Conservation (phyloP, 2,888 invertebrate genomes). For the Napeogenes inachia region DNA sequence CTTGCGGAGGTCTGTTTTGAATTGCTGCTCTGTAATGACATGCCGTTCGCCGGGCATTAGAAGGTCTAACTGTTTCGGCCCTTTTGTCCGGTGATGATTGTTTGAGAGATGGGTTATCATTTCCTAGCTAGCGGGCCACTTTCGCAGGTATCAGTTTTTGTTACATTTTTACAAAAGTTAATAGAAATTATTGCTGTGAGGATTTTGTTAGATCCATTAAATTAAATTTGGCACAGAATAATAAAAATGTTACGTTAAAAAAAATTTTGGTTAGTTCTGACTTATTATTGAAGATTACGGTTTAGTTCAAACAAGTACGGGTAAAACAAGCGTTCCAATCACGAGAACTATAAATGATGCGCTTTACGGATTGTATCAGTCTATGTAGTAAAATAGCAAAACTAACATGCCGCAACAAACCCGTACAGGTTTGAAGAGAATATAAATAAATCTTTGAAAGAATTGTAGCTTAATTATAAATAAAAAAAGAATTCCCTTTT, state of each 20-base stretch:
- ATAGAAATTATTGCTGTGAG: neutral
- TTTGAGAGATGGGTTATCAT: slow-evolving; percentile 57
- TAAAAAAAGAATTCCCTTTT: too few species aligned
- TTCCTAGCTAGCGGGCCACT: slow-evolving; percentile 34
- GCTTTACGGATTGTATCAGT: too few species aligned
- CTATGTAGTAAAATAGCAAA: too few species aligned
- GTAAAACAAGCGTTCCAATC: slow-evolving; percentile 41
- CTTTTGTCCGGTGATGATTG: slow-evolving; percentile 66
- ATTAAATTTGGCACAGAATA: too few species aligned
- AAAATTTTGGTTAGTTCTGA: too few species aligned
- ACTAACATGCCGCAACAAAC: too few species aligned
- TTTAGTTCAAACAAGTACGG: slow-evolving; percentile 33
- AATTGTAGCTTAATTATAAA: too few species aligned
- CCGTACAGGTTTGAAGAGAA: too few species aligned
- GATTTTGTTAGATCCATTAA: neutral
- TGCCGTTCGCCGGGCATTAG: slow-evolving; percentile 52
- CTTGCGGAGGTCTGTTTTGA: slow-evolving; percentile 45
- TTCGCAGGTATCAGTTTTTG: slow-evolving; percentile 48
- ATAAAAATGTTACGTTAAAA: too few species aligned
- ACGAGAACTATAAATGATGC: slow-evolving; percentile 40
- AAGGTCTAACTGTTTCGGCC: slow-evolving; percentile 61
- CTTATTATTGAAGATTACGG: slow-evolving; percentile 31
- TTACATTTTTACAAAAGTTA: slow-evolving; percentile 18
- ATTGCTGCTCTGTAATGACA: slow-evolving; percentile 61
- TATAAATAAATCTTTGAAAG: too few species aligned